A percentile compares a stretch with the other conserved stretches of the same genome.
phyloP scores from a whole-genome alignment of 1,140 invertebrate species.

The Pogonus chalceus region DNA sequence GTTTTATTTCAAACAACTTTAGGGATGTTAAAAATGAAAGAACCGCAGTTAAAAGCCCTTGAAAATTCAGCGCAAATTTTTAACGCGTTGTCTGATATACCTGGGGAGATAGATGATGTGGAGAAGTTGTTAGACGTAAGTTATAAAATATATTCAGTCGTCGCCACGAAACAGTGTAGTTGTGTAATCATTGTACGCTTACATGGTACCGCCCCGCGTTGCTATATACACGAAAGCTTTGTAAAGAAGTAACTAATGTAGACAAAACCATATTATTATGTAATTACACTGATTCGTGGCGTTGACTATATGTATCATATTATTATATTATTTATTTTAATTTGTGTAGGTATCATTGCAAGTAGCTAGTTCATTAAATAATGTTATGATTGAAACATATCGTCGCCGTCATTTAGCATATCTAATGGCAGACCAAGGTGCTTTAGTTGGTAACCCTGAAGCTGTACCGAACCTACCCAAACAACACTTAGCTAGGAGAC shows the following conservation, averaged over 20 bases:
- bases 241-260: too few relatives aligned
- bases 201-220: too few relatives aligned
- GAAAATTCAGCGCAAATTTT: slow-evolving; percentile 96
- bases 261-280: too few relatives aligned
- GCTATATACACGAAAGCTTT: too few relatives aligned
- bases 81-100: slow-evolving; percentile 90
- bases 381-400: slow-evolving; percentile 82
- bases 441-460: slow-evolving; percentile 82
- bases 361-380: slow-evolving; percentile 62
- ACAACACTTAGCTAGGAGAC: slow-evolving; percentile 72
- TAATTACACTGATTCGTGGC: too few relatives aligned
- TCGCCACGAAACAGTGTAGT: too few relatives aligned
- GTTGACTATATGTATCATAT: slow-evolving; percentile 10
- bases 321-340: slow-evolving; percentile 8
- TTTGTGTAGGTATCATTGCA: slow-evolving; percentile 43
- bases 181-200: too few relatives aligned
- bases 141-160: too few relatives aligned
- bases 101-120: slow-evolving; percentile 84
- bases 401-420: slow-evolving; percentile 85
- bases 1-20: slow-evolving; percentile 94
- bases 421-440: slow-evolving; percentile 92
- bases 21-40: slow-evolving; percentile 90
- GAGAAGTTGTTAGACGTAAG: slow-evolving; percentile 62
- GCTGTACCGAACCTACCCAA: slow-evolving; percentile 83
- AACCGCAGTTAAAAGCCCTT: slow-evolving; percentile 65